These are phyloP conservation scores for Dolichallabes microphthalmus DNA, from an alignment of 2,113 vertebrate genomes.

Conservation along the genomic window DNA sequence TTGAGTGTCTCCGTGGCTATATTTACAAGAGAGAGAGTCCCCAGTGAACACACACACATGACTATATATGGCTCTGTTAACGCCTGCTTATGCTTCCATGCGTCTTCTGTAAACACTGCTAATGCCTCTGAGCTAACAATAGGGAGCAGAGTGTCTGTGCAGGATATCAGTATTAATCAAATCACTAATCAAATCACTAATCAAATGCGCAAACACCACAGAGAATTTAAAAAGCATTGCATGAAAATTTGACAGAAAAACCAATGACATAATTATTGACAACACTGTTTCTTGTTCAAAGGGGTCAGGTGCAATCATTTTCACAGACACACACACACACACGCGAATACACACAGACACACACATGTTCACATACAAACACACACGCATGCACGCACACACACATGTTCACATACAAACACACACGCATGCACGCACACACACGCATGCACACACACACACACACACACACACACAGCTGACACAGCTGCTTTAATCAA, in stretches of 20 bases:
- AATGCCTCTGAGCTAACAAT: conserved; percentile 19
- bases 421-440: conserved; percentile 12
- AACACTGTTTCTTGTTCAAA: background rate
- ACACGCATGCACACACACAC: conserved; percentile 15
- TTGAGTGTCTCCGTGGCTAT: background rate
- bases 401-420: background rate
- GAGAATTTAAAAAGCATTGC: background rate
- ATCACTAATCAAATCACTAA: background rate
- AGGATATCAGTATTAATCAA: background rate
- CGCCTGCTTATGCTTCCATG: background rate
- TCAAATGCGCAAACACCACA: background rate
- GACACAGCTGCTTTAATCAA: conserved; percentile 3
- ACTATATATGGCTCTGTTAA: conserved; percentile 39
- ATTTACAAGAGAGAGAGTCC: background rate
- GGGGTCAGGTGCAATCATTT: background rate
- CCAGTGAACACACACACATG: conserved; percentile 7
- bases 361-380: background rate
- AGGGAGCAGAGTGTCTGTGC: background rate
- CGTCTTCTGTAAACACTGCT: conserved; percentile 30
- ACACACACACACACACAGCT: conserved; percentile 36
- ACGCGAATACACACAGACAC: conserved; percentile 10
- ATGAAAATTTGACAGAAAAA: background rate
- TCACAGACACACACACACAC: conserved; percentile 19
- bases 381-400: conserved; percentile 9
- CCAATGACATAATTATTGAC: background rate